Percentiles rank a stretch among this genome's conserved stretches.
phyloP scores from a whole-genome alignment of 2,113 vertebrate species.

The Bettongia penicillata region DNA sequence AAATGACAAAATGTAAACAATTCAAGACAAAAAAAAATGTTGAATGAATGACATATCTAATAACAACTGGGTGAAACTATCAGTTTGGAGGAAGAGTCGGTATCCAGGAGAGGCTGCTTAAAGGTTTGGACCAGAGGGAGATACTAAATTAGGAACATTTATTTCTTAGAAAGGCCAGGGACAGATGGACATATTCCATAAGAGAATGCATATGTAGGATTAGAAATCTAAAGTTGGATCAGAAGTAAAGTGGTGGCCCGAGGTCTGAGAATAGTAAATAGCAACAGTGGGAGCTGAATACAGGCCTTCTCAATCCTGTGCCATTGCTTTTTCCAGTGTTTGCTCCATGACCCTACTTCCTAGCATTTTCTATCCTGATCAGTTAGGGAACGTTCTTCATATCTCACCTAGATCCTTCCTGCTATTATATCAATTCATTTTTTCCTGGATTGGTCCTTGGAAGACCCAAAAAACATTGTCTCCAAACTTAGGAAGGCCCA shows the following conservation, averaged over 20 bases:
- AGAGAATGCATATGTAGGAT: neutral
- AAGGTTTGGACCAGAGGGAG: too few species aligned
- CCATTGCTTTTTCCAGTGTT: neutral
- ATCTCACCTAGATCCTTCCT: neutral
- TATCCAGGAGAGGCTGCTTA: too few species aligned
- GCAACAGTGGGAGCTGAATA: neutral
- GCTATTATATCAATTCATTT: slow-evolving; percentile 3
- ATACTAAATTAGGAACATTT: too few species aligned
- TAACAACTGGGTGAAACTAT: too few species aligned
- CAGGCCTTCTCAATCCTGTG: neutral
- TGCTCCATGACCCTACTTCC: neutral
- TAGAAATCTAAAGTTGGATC: neutral
- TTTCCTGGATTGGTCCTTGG: slow-evolving; percentile 51
- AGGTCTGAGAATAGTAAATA: neutral
- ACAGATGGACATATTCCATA: neutral
- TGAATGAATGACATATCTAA: too few species aligned
- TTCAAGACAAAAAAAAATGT: too few species aligned
- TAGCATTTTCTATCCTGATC: slow-evolving; percentile 5
- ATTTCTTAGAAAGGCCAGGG: neutral
- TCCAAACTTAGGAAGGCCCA: slow-evolving; percentile 36
- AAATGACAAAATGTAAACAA: too few species aligned
- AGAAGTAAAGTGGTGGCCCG: neutral
- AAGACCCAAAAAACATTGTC: slow-evolving; percentile 27
- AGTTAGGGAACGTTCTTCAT: slow-evolving; percentile 33
- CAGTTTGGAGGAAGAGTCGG: too few species aligned